Evolutionary conservation across 2,113 vertebrate genomes (phyloP).

Genomic region (Cephalopholis sonnerati): DNA sequence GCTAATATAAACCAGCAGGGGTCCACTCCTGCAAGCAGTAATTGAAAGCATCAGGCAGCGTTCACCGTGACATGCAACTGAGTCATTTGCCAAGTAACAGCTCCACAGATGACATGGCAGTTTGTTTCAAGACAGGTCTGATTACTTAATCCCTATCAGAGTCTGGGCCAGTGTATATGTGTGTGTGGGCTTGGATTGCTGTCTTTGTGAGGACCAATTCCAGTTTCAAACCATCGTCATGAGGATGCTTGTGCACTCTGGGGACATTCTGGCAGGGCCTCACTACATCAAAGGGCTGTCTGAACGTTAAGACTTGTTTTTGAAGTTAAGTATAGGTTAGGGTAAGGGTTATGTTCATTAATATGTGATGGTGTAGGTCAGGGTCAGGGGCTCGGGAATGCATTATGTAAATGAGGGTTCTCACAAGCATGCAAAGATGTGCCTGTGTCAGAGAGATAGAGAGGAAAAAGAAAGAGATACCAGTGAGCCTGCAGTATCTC

Average conservation of each 20-base stretch:
- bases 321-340: not conserved
- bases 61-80: slow-evolving; percentile 15
- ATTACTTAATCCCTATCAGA: slow-evolving; percentile 30
- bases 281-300: not conserved
- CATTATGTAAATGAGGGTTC: not conserved
- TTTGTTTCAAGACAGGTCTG: slow-evolving; percentile 33
- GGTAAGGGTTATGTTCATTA: not conserved
- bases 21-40: not conserved
- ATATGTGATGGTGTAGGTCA: not conserved
- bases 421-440: not conserved
- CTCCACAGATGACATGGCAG: slow-evolving; percentile 19
- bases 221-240: not conserved
- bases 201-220: not conserved
- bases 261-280: not conserved
- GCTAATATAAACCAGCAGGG: slow-evolving; percentile 3
- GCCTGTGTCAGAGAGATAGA: not conserved
- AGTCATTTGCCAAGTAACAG: slow-evolving; percentile 29
- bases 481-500: slow-evolving; percentile 10
- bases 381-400: not conserved
- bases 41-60: not conserved
- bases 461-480: not conserved
- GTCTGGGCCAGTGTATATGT: not conserved
- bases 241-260: not conserved
- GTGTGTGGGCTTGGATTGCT: not conserved
- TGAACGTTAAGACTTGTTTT: not conserved